phyloP scores from a whole-genome alignment of 2,797 vertebrate species.

The Falco naumanni region DNA sequence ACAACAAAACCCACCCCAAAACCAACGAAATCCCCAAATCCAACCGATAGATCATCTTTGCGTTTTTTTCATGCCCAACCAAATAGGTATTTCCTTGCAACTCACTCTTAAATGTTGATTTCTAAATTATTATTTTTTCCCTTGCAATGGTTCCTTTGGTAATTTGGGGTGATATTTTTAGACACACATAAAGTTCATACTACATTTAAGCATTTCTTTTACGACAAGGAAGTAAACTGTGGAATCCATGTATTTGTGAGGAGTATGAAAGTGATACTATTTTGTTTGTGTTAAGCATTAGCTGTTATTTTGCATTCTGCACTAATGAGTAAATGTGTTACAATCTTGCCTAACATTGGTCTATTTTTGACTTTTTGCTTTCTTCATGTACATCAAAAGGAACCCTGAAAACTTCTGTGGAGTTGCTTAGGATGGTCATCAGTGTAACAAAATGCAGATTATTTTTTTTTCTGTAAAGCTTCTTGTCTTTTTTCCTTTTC shows the following conservation, averaged over 20 bases:
- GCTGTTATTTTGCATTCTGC: constrained; percentile 38
- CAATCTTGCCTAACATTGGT: neutral
- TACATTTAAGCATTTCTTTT: constrained; percentile 31
- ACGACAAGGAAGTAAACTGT: constrained; percentile 8
- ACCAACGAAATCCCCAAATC: neutral
- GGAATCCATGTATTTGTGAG: constrained; percentile 15
- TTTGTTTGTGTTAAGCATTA: constrained; percentile 46
- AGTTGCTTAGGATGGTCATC: constrained; percentile 36
- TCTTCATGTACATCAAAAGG: constrained; percentile 6
- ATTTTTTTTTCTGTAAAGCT: constrained; percentile 32
- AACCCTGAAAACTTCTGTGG: constrained; percentile 38
- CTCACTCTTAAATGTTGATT: neutral
- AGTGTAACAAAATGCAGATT: neutral
- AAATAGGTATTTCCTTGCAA: constrained; percentile 28
- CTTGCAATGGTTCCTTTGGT: neutral
- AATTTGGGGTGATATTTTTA: neutral
- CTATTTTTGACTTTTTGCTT: neutral
- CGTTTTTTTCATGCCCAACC: neutral
- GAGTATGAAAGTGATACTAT: constrained; percentile 7
- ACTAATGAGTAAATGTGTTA: constrained; percentile 22
- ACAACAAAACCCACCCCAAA: constrained; percentile 1
- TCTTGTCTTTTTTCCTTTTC: neutral
- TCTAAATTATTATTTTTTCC: neutral
- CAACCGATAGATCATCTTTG: neutral
- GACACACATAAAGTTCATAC: neutral